These are phyloP conservation scores for Leuciscus idus DNA, from an alignment of 2,113 vertebrate species.

Conservation along the genomic window DNA sequence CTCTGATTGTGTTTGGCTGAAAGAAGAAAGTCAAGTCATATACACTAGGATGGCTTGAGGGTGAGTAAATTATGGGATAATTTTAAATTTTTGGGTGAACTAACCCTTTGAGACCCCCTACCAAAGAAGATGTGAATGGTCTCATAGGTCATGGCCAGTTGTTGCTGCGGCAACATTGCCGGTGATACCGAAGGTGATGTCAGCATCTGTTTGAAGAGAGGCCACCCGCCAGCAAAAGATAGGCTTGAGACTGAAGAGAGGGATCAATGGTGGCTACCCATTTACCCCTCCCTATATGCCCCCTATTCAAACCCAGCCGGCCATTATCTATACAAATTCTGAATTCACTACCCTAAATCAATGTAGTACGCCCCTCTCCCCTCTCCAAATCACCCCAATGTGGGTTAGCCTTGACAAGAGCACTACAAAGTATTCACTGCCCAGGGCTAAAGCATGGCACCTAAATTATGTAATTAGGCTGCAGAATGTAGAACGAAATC, in stretches of 20 bases:
- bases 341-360: conserved; percentile 32
- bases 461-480: conserved; percentile 31
- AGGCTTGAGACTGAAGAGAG: conserved; percentile 27
- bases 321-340: conserved; percentile 51
- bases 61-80: no score
- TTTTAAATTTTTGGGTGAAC: no score
- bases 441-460: conserved; percentile 1
- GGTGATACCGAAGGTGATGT: conserved; percentile 48
- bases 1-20: no score
- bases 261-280: conserved; percentile 41
- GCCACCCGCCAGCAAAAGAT: conserved; percentile 47
- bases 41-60: no score
- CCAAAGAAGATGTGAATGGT: conserved; percentile 29
- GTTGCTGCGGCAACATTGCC: conserved; percentile 49
- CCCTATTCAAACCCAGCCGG: conserved; percentile 43
- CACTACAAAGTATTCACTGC: conserved; percentile 21
- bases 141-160: conserved; percentile 37
- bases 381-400: conserved; percentile 1
- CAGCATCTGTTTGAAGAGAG: conserved; percentile 49
- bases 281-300: conserved; percentile 7
- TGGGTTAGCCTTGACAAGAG: background rate
- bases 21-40: no score
- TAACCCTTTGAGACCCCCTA: background rate
- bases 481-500: background rate
- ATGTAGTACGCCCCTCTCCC: background rate